Percentiles rank a stretch among this genome's conserved stretches.
Evolutionary conservation across 2,113 vertebrate species (phyloP).

Genomic region (Ciconia maguari): DNA sequence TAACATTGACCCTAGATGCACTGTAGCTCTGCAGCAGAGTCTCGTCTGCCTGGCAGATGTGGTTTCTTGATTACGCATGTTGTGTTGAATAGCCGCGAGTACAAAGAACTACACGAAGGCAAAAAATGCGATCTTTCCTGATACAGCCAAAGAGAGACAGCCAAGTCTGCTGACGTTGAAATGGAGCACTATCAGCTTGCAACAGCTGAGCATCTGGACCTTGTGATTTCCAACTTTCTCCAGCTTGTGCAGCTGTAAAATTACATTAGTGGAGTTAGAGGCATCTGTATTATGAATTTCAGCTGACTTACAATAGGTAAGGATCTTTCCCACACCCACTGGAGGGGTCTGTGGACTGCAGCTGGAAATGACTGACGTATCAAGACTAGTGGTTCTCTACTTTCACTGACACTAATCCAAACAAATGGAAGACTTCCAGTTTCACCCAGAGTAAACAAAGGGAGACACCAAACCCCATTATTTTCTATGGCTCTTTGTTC

Average conservation of each 20-base stretch:
- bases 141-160: not conserved
- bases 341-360: not conserved
- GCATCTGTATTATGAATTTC: conserved; percentile 49
- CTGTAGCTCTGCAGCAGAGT: not conserved
- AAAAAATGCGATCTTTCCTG: not conserved
- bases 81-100: not conserved
- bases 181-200: not conserved
- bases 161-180: conserved; percentile 10
- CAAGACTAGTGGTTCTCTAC: not conserved
- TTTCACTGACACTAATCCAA: not conserved
- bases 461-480: not conserved
- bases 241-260: conserved; percentile 12
- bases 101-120: not conserved
- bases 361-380: not conserved
- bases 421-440: not conserved
- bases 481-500: not conserved
- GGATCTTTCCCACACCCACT: conserved; percentile 28
- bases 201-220: conserved; percentile 39
- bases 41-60: not conserved
- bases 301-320: conserved; percentile 31
- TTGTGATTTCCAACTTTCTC: not conserved
- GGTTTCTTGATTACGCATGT: not conserved
- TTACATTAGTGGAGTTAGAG: not conserved
- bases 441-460: not conserved
- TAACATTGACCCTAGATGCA: not conserved